Percentiles rank a stretch among this genome's conserved stretches.
Evolutionary conservation across 2,888 invertebrate species (phyloP).

Genomic region (Sceliomorpha sp.): DNA sequence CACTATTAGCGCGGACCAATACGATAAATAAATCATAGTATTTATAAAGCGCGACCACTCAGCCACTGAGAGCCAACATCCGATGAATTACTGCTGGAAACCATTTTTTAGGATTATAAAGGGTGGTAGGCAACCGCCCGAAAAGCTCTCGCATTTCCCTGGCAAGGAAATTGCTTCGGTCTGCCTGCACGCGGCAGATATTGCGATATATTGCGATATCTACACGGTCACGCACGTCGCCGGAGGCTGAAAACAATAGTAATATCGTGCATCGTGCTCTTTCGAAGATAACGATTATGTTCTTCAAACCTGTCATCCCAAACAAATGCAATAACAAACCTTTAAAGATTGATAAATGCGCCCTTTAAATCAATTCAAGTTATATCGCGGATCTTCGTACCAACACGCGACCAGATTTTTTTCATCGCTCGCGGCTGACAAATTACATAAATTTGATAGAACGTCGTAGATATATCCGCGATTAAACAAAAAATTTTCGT

Average conservation of each 20-base stretch:
- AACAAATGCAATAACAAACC: conserved; percentile 24
- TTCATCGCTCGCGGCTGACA: too few relatives aligned
- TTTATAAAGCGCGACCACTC: conserved; percentile 61
- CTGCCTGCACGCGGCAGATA: conserved; percentile 50
- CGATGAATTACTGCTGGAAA: conserved; percentile 62
- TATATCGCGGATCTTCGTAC: too few relatives aligned
- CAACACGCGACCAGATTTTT: too few relatives aligned
- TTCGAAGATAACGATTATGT: conserved; percentile 34
- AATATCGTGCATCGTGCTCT: conserved; percentile 35
- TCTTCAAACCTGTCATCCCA: conserved; percentile 31
- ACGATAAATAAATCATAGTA: conserved; percentile 65
- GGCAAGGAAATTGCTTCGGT: conserved; percentile 46
- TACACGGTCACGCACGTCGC: conserved; percentile 43
- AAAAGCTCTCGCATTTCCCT: conserved; percentile 45
- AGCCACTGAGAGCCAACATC: conserved; percentile 23
- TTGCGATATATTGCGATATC: conserved; percentile 50
- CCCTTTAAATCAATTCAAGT: too few relatives aligned
- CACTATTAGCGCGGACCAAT: conserved; percentile 63
- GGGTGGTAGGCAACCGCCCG: conserved; percentile 43
- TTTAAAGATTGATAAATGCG: neutral
- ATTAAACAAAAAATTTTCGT: too few relatives aligned
- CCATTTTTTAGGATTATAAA: conserved; percentile 68
- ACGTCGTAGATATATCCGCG: too few relatives aligned
- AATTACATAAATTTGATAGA: too few relatives aligned
- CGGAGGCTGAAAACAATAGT: conserved; percentile 43